These are phyloP conservation scores for Aspiorhynchus laticeps DNA, from an alignment of 2,113 vertebrate genomes.

Conservation along the genomic window DNA sequence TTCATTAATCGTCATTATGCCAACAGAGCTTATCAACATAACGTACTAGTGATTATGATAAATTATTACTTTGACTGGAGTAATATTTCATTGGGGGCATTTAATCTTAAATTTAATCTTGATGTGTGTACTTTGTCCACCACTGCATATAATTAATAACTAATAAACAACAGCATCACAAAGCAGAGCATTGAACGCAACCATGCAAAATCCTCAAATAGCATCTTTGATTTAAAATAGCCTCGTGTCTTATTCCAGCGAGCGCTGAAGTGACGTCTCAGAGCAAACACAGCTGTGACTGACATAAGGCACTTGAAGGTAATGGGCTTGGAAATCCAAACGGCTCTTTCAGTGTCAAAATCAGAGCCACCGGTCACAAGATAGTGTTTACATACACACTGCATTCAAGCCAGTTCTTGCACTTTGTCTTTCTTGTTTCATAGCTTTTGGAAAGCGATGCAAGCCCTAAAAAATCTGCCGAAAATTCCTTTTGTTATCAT, in stretches of 20 bases:
- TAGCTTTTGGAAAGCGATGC: background rate
- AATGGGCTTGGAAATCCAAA: constrained; percentile 18
- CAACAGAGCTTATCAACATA: no score
- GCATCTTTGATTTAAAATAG: background rate
- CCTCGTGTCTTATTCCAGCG: background rate
- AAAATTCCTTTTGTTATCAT: background rate
- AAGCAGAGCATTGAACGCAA: background rate
- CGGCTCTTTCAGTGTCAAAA: constrained; percentile 36
- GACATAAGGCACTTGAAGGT: constrained; percentile 64
- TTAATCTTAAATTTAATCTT: background rate
- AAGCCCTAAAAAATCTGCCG: background rate
- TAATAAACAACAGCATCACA: background rate
- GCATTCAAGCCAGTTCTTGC: background rate
- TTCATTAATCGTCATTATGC: no score
- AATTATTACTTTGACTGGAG: no score
- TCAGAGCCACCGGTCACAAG: constrained; percentile 14
- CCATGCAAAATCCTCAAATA: background rate
- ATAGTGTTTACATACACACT: background rate
- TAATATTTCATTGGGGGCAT: background rate
- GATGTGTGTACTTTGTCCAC: background rate
- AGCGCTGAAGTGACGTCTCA: background rate
- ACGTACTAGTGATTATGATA: no score
- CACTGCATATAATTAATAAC: background rate
- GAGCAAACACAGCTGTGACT: constrained; percentile 65
- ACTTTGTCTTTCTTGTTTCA: background rate